Evolutionary conservation across 2,888 invertebrate genomes (phyloP), one percentile per base, ranked within the genome.

Genomic region (Cheilosia pagana): DNA sequence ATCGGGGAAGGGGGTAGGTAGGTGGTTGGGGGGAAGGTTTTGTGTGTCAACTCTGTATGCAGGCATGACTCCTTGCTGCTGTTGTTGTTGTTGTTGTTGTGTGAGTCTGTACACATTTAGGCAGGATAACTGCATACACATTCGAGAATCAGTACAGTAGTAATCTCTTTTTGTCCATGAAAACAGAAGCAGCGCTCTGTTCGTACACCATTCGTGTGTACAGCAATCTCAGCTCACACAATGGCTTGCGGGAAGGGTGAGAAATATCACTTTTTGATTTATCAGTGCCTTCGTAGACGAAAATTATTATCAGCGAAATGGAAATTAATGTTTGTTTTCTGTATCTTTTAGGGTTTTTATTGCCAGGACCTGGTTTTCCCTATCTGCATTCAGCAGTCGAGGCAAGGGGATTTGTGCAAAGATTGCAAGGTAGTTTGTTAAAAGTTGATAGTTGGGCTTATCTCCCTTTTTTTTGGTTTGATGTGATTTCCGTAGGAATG

Each of bases 291-390:
- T 81, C 81, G 86, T 86, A 86, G 86, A 86, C 86, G 81, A 86
- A 86, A 86, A 86, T 86, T 86, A 81, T 86, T 86, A 86, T 86
- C 86, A 81, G 86, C 81, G 85, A 81, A 81, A 81, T 85, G 85
- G 85, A 85, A 85, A 85, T 85, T 85, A 85, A 85, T 85, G 85
- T 85, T 81, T 81, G 85, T 81, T 81, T 79, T 50, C 85, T 60
- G 76, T 85, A 75, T 75, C 85, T 71, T 79, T 70, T 53, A 2
- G 43, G 85, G 67, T 60, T 81, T 85, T 81, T 85, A 85, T 81
- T 81, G 79, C 85, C 85, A 85, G 67, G 72, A 68, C 68, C 52
- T 60, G 35, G 35, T 35, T 35, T 8, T 43, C 19, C 28, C 48
- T 55, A 10, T 62, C 21, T 31, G 35, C 60, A n/a, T n/a, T n/a